Conservation (phyloP, 2,888 invertebrate species). For the Sycophila texana region DNA sequence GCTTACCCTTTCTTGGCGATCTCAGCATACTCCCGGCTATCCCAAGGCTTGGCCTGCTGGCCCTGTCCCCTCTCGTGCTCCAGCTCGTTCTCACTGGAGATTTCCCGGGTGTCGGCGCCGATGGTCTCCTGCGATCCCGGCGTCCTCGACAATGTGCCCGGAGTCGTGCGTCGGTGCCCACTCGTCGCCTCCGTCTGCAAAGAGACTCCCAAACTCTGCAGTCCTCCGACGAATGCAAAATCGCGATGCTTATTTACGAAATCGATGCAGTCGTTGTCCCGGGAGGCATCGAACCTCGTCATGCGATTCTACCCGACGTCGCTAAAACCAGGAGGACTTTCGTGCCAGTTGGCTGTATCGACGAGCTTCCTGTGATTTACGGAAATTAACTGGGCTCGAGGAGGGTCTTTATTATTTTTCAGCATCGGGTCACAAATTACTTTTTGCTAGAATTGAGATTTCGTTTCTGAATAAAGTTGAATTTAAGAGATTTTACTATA, state of each 20-base stretch:
- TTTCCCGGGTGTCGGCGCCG: conserved; percentile 56
- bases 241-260: neutral
- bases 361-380: no score
- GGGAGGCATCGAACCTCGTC: no score
- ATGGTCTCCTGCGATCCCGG: conserved; percentile 53
- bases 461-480: no score
- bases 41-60: conserved; percentile 24
- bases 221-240: neutral
- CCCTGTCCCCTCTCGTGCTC: conserved; percentile 60
- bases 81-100: conserved; percentile 67
- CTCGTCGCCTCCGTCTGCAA: conserved; percentile 71
- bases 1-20: conserved; percentile 31
- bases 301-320: no score
- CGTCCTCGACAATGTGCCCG: conserved; percentile 67
- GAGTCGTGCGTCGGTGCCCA: conserved; percentile 64
- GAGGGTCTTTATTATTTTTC: no score
- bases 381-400: no score
- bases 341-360: no score
- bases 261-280: conserved; percentile 27
- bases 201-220: neutral
- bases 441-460: no score
- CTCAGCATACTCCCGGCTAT: conserved; percentile 28
- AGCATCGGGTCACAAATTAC: no score
- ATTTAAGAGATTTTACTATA: no score
- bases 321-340: no score